Evolutionary conservation across 2,113 vertebrate species (phyloP).

Genomic region (Origma solitaria): DNA sequence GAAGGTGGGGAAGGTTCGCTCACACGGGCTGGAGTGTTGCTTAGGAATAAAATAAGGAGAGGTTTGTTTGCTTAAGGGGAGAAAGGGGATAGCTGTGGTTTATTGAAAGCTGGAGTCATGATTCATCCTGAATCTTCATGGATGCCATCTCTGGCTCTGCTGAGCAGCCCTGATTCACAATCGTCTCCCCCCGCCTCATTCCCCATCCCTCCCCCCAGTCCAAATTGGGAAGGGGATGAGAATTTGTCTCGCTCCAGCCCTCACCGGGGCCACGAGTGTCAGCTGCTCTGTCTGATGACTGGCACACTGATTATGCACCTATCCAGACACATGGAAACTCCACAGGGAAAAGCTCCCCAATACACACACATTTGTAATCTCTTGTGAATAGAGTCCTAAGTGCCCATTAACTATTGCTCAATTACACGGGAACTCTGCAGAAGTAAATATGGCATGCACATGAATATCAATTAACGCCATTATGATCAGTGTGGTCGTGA

Average conservation of each 20-base stretch:
- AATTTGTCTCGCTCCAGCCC: background rate
- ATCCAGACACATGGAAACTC: conserved; percentile 56
- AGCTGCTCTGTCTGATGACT: conserved; percentile 62
- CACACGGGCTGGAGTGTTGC: background rate
- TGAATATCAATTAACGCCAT: conserved; percentile 69
- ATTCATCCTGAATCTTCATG: background rate
- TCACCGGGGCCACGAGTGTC: conserved; percentile 40
- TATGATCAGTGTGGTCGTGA: conserved; percentile 43
- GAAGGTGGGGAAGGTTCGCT: accelerated
- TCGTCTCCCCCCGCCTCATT: accelerated
- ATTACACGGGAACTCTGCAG: conserved; percentile 44
- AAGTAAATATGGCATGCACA: conserved; percentile 56
- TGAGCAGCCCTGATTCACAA: background rate
- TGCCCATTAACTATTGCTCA: conserved; percentile 63
- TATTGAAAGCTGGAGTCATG: background rate
- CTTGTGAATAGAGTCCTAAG: conserved; percentile 65
- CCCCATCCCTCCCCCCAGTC: background rate
- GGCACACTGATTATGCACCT: conserved; percentile 47
- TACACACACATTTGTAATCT: conserved; percentile 49
- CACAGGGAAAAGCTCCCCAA: conserved; percentile 54
- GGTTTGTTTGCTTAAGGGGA: background rate
- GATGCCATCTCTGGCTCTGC: background rate
- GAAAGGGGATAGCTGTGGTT: background rate
- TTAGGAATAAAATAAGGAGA: background rate
- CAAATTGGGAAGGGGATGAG: background rate